These are phyloP conservation scores for Lasioglossum figueresi DNA, from an alignment of 2,888 invertebrate genomes.

Conservation along the genomic window DNA sequence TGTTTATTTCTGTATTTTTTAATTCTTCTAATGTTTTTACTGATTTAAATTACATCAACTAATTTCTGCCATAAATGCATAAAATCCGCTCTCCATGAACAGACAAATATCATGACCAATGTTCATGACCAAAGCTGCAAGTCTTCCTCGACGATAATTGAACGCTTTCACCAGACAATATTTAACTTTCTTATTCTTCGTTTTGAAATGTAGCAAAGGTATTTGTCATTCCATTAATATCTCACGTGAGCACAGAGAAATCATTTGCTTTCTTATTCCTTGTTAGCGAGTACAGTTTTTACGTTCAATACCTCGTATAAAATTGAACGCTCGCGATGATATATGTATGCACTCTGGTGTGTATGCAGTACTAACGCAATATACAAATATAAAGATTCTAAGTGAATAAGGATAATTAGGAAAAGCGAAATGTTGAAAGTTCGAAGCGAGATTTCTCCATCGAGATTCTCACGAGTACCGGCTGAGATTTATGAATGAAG, in stretches of 20 bases:
- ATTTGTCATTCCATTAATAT: constrained; percentile 5
- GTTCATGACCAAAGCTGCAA: background rate
- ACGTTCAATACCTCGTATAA: background rate
- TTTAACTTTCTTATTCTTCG: constrained; percentile 9
- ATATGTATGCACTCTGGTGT: background rate
- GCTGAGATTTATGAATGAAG: constrained; percentile 22
- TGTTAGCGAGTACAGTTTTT: background rate
- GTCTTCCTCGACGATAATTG: background rate
- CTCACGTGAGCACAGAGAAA: background rate
- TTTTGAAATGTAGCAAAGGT: background rate
- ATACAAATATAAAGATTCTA: constrained; percentile 4
- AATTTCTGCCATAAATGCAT: no score
- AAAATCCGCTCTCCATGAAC: no score
- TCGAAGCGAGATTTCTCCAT: constrained; percentile 41
- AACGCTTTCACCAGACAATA: constrained; percentile 1
- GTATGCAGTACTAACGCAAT: background rate
- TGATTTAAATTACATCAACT: no score
- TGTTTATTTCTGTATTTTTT: no score
- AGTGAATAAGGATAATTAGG: constrained; percentile 11
- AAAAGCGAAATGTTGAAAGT: constrained; percentile 27
- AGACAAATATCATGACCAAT: no score
- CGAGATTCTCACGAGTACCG: constrained; percentile 27
- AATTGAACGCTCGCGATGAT: background rate
- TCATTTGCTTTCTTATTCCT: background rate
- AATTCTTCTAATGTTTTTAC: no score